Percentiles rank a stretch among this genome's conserved stretches.
Evolutionary conservation across 2,113 vertebrate genomes (phyloP).

Genomic region (Hassar affinis): DNA sequence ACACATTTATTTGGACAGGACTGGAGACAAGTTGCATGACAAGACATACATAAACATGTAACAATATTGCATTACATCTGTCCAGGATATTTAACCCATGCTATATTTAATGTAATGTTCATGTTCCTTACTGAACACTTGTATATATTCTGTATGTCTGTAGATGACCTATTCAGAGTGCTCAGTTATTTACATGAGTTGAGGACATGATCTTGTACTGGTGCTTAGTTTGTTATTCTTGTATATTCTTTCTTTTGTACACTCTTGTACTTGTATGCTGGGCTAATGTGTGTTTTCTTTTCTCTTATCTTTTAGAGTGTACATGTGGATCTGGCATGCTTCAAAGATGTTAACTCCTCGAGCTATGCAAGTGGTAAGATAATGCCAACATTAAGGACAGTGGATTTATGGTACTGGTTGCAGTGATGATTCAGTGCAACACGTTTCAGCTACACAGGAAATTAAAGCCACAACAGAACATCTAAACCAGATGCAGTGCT

Average conservation of each 20-base stretch:
- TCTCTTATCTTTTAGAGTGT: not conserved
- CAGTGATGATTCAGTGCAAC: not conserved
- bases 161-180: not conserved
- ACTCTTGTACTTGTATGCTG: not conserved
- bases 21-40: not conserved
- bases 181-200: not conserved
- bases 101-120: not conserved
- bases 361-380: conserved; percentile 19
- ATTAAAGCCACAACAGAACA: not conserved
- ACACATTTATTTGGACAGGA: not conserved
- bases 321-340: conserved; percentile 11
- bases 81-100: not conserved
- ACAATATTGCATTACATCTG: too few relatives aligned
- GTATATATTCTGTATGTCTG: not conserved
- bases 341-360: not conserved
- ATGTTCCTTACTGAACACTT: not conserved
- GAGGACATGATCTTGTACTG: not conserved
- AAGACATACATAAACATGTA: too few relatives aligned
- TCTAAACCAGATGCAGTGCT: not conserved
- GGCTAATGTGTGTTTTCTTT: too few relatives aligned
- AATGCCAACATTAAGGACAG: not conserved
- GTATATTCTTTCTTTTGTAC: not conserved
- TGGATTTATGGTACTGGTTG: not conserved
- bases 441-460: not conserved
- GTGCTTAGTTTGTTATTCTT: not conserved